Base-by-base conservation (phyloP, 2,888 invertebrate genomes). In the Caprella mutica region DNA sequence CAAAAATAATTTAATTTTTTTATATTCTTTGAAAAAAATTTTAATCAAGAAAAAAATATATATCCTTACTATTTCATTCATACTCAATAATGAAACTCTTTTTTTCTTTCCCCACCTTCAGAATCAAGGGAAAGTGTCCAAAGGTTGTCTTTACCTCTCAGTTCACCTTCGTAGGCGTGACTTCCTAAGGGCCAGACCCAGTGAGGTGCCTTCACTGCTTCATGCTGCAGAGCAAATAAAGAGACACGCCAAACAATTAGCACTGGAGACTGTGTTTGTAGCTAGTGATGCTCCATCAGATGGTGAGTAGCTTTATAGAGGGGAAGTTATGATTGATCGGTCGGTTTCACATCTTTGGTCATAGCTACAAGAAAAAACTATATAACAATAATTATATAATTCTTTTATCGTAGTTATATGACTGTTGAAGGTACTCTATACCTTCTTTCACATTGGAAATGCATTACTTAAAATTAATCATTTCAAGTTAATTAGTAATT, bases 141-240 rank as follows among this genome's bases (percentile, higher is more conserved):
- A 67, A 26, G 77, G 77, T 19, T 77, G 77, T 0, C 81, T 84
- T 1, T 97, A 89, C 71, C 61, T 96, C 8, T 81, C 84, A 43
- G 81, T 86, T 0, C 98, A 98, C 74, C 78, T 94, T 72, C 77
- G 97, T 67, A 77, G 97, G 55, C 80, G 81, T 63, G 97, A 98
- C 74, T 98, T 96, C 73, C 75, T 88, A 0, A 74, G 78, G 46
- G 83, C 85, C 1, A 79, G 88, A 56, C 76, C 79, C 21, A 78
- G 80, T 5, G 81, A 86, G 55, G 79, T 89, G 5, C 94, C 96
- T 14, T 81, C 82, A 8, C 74, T 94, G n/a, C 73, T 79, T 65
- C 80, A 80, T 57, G 84, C 91, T 0, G 86, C 84, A 0, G 71
- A 76, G 59, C 92, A 94, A 75, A 80, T 94, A 17, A 72, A 74